phyloP scores from a whole-genome alignment of 2,888 invertebrate genomes.

The Neoitamus cyanurus region DNA sequence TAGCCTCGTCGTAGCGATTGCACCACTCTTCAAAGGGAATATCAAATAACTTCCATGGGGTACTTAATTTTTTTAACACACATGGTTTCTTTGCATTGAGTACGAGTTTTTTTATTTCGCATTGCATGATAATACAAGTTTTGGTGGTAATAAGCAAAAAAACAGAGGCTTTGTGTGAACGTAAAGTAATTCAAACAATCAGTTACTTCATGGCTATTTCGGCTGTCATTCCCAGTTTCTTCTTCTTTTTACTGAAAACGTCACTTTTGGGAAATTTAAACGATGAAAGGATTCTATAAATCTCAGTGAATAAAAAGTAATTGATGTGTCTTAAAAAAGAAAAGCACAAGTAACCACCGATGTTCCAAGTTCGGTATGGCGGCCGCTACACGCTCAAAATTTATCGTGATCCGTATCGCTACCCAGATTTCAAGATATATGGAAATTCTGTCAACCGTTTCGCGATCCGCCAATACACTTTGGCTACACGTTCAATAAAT shows the following conservation, averaged over 20 bases:
- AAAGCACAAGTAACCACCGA: too few species aligned
- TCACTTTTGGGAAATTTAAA: background rate
- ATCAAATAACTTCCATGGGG: constrained; percentile 61
- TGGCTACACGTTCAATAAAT: too few species aligned
- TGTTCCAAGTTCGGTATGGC: too few species aligned
- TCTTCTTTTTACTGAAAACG: too few species aligned
- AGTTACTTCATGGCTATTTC: too few species aligned
- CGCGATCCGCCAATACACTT: too few species aligned
- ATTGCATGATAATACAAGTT: background rate
- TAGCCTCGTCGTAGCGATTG: constrained; percentile 49
- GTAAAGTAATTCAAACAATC: background rate
- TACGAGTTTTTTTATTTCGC: constrained; percentile 56
- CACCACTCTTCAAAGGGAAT: constrained; percentile 60
- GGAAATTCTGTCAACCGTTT: too few species aligned
- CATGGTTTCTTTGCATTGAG: constrained; percentile 62
- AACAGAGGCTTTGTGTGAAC: background rate
- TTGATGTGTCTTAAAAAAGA: too few species aligned
- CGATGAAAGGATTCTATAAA: background rate
- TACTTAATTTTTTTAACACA: constrained; percentile 58
- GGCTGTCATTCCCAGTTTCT: background rate
- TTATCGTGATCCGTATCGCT: too few species aligned
- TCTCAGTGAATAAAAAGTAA: too few species aligned
- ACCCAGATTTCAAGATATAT: too few species aligned
- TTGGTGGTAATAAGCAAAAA: background rate
- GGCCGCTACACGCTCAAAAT: too few species aligned